These are phyloP conservation scores for Chymomyza fuscimana DNA, from an alignment of 2,888 invertebrate species.

Conservation along the genomic window DNA sequence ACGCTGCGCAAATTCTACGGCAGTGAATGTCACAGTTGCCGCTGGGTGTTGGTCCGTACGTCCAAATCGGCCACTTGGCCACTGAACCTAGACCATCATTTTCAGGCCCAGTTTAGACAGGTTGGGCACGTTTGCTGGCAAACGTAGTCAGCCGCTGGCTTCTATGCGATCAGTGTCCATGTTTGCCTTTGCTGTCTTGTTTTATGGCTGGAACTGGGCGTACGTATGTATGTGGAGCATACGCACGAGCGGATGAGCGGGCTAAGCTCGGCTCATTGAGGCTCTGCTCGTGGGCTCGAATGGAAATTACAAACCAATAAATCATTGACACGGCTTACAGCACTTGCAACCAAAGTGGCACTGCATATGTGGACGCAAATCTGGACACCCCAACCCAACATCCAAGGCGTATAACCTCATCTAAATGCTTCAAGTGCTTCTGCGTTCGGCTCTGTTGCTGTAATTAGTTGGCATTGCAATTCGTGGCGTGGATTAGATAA, in stretches of 20 bases:
- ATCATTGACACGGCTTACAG: slow-evolving; percentile 52
- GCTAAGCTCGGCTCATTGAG: slow-evolving; percentile 53
- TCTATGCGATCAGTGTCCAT: slow-evolving; percentile 59
- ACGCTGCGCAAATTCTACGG: slow-evolving; percentile 44
- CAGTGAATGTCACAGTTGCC: slow-evolving; percentile 43
- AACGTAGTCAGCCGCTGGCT: slow-evolving; percentile 27
- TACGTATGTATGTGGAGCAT: slow-evolving; percentile 40
- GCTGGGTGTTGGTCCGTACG: neutral
- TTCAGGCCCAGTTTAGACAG: slow-evolving; percentile 64
- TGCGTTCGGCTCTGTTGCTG: slow-evolving; percentile 32
- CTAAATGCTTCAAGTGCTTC: slow-evolving; percentile 13
- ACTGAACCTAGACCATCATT: slow-evolving; percentile 60
- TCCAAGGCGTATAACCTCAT: slow-evolving; percentile 22
- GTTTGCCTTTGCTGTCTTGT: slow-evolving; percentile 71
- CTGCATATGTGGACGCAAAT: neutral
- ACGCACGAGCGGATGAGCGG: slow-evolving; percentile 16
- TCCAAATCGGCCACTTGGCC: slow-evolving; percentile 5
- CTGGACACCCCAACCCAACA: neutral
- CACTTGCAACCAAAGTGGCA: slow-evolving; percentile 1
- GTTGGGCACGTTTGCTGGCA: slow-evolving; percentile 41
- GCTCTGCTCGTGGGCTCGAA: slow-evolving; percentile 66
- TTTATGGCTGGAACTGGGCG: slow-evolving; percentile 39
- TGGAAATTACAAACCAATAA: slow-evolving; percentile 72
- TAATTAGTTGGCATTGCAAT: slow-evolving; percentile 75
- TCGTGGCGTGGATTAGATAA: slow-evolving; percentile 74